Conservation (phyloP, 2,888 invertebrate species). For the Cerastis rubricosa region DNA sequence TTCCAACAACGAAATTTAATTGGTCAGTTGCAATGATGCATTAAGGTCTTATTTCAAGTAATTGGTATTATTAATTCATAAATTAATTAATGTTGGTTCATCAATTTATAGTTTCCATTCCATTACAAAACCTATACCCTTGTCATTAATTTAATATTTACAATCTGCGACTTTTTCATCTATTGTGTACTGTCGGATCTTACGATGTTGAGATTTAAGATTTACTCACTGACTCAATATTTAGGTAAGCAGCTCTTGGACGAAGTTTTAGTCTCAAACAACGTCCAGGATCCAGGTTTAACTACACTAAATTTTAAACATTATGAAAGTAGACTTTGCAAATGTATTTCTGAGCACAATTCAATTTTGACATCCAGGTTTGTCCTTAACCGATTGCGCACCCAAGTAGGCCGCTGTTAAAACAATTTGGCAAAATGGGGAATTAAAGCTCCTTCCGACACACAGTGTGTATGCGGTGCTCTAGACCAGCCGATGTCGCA, state of each 20-base stretch:
- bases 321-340: not conserved
- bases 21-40: slow-evolving; percentile 27
- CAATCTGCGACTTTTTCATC: not conserved
- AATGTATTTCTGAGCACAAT: too few species aligned
- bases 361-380: slow-evolving; percentile 14
- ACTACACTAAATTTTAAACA: not conserved
- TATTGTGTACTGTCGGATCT: not conserved
- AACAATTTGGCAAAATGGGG: too few species aligned
- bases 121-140: not conserved
- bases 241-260: not conserved
- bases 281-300: not conserved
- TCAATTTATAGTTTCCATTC: not conserved
- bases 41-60: slow-evolving; percentile 37
- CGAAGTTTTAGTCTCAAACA: not conserved
- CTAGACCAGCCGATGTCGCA: too few species aligned
- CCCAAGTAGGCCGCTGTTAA: too few species aligned
- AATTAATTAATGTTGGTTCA: slow-evolving; percentile 14
- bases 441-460: too few species aligned
- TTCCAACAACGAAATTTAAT: slow-evolving; percentile 29
- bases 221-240: not conserved
- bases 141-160: not conserved
- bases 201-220: not conserved
- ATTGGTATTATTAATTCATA: slow-evolving; percentile 21
- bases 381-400: not conserved
- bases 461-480: too few species aligned